Base-by-base conservation (phyloP, 2,888 invertebrate species). In the Pterobdella sp. region DNA sequence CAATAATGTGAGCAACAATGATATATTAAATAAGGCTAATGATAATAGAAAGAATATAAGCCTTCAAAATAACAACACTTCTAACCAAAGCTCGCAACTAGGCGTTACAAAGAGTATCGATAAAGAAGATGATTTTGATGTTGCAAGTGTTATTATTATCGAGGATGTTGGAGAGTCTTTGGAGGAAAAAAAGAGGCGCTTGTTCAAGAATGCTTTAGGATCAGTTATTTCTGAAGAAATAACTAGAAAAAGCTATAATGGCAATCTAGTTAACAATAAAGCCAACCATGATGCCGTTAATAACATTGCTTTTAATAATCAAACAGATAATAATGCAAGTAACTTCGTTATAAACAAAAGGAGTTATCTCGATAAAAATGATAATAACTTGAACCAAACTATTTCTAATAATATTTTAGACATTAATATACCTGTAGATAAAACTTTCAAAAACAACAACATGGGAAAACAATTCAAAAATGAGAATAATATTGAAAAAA, bases 361-460 rank as follows among this genome's bases (percentile, higher is more conserved):
- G 42, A 42, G 22, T 42, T 42, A 26, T 64, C 14, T 14, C 26
- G n/a, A 10, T n/a, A 31, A 64, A n/a, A 14, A 64, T 64, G 64
- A 64, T 14, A n/a, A 64, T n/a, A n/a, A 64, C 26, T 31, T 64
- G 64, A 64, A 64, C n/a, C 14, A 64, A 26, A 64, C 7, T 14
- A 7, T 14, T 14, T 10, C 7, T 31, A 64, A n/a, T 26, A 14
- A n/a, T n/a, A n/a, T n/a, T n/a, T n/a, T n/a, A n/a, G n/a, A n/a
- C n/a, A n/a, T n/a, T n/a, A n/a, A n/a, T n/a, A n/a, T n/a, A n/a
- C n/a, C n/a, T n/a, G n/a, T n/a, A n/a, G n/a, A n/a, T n/a, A n/a
- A n/a, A n/a, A n/a, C n/a, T n/a, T n/a, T n/a, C n/a, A n/a, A n/a
- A n/a, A n/a, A n/a, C n/a, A n/a, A n/a, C n/a, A n/a, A n/a, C n/a